Base-by-base conservation (phyloP, 2,888 invertebrate species). In the Thymelicus sylvestris region DNA sequence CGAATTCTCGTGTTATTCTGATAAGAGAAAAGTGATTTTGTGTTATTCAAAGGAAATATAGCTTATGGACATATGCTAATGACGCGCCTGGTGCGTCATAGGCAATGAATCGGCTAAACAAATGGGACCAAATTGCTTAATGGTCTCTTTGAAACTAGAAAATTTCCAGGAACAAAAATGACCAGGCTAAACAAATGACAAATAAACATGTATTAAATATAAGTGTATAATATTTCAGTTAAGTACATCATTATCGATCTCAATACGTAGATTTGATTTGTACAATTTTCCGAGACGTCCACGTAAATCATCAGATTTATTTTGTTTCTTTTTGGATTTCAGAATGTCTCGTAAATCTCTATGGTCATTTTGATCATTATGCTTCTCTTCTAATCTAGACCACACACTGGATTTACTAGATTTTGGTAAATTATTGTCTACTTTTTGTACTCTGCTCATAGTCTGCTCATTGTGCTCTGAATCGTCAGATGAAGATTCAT, bases 391-490 rank as follows among this genome's bases (percentile, higher is more conserved):
- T 75, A 95, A 82, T 84, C 95, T 91, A 7, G 95, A 92, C 95
- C 95, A 95, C 6, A 95, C 95, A 80, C 90, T 94, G 6, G 89
- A 91, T 15, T 65, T 64, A 80, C 90, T 94, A 7, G 89, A 90
- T 15, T 61, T 66, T 7, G 87, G 84, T 57, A 86, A 86, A 71
- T 78, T 77, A 80, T 86, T 84, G 57, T 79, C 83, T 12, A 93
- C 85, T 83, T 87, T 92, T 80, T 94, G 91, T 61, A 95, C 95
- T 78, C 94, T 92, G 79, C 95, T 95, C 82, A 93, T 93, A 15
- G 94, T 88, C 31, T 71, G 71, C 15, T 66, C 66, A 79, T 94
- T 83, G 72, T 82, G 80, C 73, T 90, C 89, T 55, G 84, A 81
- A 74, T 85, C 81, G 72, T 85, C 86, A 68, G 85, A 84, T 74